Evolutionary conservation across 2,888 invertebrate species (phyloP).

Genomic region (Rotaria socialis): DNA sequence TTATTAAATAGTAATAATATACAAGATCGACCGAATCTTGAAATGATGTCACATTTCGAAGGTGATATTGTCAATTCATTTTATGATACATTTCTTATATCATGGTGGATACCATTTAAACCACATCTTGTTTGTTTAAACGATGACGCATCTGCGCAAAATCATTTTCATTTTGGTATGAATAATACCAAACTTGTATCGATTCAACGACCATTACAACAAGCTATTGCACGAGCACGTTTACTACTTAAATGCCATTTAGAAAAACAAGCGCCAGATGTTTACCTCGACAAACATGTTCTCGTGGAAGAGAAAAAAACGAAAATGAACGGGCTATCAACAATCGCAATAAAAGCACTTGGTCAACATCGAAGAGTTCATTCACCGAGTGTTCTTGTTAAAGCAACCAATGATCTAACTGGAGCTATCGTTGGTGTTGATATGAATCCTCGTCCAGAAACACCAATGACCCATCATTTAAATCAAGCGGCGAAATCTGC

Average conservation of each 20-base stretch:
- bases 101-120: conserved; percentile 35
- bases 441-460: not conserved
- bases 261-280: not conserved
- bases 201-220: not conserved
- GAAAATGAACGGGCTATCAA: not conserved
- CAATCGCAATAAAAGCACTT: not conserved
- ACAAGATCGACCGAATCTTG: conserved; percentile 34
- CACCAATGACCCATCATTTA: not conserved
- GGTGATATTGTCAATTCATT: conserved; percentile 33
- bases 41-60: conserved; percentile 35
- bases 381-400: not conserved
- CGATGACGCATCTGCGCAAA: not conserved
- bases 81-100: conserved; percentile 27
- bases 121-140: not conserved
- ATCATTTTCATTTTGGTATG: not conserved
- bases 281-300: not conserved
- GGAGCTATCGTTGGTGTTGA: not conserved
- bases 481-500: not conserved
- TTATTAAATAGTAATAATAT: conserved; percentile 37
- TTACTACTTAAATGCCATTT: not conserved
- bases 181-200: not conserved
- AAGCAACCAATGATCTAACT: not conserved
- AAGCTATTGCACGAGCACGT: conserved; percentile 23
- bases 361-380: not conserved
- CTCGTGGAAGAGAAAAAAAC: not conserved